Evolutionary conservation across 2,113 vertebrate genomes (phyloP).

Genomic region (Leiothrix lutea): DNA sequence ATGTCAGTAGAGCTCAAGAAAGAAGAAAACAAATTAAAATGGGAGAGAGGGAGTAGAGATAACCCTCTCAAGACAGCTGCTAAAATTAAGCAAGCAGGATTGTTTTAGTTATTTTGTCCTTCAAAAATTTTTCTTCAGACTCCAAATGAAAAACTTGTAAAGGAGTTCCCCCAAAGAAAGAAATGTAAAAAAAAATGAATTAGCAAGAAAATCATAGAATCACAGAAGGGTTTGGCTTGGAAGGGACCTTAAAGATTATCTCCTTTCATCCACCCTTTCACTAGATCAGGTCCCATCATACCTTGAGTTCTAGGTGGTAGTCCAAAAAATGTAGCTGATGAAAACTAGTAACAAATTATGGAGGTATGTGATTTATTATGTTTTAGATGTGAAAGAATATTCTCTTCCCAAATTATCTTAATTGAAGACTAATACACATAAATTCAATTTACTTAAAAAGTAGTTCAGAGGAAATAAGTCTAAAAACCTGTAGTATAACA

Average conservation of each 20-base stretch:
- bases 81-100: not conserved
- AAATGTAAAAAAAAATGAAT: too few species aligned
- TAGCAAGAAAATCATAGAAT: not conserved
- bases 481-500: not conserved
- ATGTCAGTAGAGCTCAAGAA: not conserved
- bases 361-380: not conserved
- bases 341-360: not conserved
- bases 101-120: not conserved
- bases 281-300: not conserved
- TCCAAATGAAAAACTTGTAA: not conserved
- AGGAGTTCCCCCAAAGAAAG: not conserved
- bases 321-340: not conserved
- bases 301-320: not conserved
- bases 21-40: not conserved
- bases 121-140: not conserved
- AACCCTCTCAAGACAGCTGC: not conserved
- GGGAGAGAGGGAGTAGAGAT: not conserved
- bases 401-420: not conserved
- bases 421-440: not conserved
- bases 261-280: rapidly evolving
- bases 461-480: not conserved
- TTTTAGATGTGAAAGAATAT: not conserved
- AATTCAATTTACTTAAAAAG: not conserved
- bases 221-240: not conserved
- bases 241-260: not conserved